phyloP scores from a whole-genome alignment of 2,113 vertebrate genomes.

The Castor canadensis region DNA sequence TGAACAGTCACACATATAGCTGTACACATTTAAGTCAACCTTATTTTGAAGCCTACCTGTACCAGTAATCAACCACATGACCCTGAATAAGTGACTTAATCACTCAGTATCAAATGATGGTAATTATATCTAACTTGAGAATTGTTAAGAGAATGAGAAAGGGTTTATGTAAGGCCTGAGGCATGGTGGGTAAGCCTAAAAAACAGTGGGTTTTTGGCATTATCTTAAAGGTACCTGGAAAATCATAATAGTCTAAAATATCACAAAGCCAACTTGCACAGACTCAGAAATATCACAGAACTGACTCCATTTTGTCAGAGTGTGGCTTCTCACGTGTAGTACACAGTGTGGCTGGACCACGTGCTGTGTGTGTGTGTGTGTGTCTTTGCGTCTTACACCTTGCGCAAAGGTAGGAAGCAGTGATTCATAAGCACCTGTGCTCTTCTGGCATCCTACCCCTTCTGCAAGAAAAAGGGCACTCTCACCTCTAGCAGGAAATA shows the following conservation, averaged over 20 bases:
- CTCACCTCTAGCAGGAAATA: neutral
- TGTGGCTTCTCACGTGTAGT: neutral
- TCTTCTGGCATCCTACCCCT: neutral
- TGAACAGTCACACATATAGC: neutral
- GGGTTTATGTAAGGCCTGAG: neutral
- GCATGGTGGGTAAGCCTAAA: neutral
- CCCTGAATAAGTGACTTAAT: neutral
- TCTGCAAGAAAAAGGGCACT: neutral
- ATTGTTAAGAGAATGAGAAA: neutral
- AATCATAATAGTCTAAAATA: constrained; percentile 17
- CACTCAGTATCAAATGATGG: neutral
- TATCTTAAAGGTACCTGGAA: neutral
- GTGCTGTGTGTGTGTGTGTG: neutral
- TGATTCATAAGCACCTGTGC: neutral
- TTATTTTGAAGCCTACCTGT: neutral
- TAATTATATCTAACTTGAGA: neutral
- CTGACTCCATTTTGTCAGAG: neutral
- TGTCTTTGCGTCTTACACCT: neutral
- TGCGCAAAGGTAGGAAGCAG: neutral
- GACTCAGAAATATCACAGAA: neutral
- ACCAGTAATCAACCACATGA: neutral
- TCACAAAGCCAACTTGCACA: neutral
- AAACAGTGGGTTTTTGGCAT: neutral
- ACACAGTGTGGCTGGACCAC: neutral
- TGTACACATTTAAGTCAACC: neutral